These are phyloP conservation scores for Alexandromys fortis DNA, from an alignment of 2,113 vertebrate species.

Conservation along the genomic window DNA sequence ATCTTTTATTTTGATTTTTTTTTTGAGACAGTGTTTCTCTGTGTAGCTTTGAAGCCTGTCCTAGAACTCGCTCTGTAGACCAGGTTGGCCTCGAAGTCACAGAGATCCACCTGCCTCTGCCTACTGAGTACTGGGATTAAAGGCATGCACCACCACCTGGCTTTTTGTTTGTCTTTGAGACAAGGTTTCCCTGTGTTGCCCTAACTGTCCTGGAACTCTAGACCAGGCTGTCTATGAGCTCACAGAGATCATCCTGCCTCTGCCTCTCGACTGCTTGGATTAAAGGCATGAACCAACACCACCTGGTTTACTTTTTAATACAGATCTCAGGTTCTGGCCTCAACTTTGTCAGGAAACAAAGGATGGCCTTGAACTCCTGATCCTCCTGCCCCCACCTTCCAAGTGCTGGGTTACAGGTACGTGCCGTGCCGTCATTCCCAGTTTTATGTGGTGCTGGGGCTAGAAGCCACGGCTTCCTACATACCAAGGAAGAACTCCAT, in stretches of 20 bases:
- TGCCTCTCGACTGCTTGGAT: not conserved
- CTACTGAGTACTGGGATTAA: too few relatives aligned
- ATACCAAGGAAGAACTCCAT: not conserved
- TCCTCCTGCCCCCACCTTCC: not conserved
- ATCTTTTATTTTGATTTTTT: not conserved
- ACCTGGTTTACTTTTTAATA: not conserved
- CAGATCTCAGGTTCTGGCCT: not conserved
- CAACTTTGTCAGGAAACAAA: not conserved
- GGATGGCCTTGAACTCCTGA: not conserved
- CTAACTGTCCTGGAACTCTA: not conserved
- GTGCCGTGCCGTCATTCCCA: too few relatives aligned
- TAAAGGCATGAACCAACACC: not conserved
- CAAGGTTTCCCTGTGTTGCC: not conserved
- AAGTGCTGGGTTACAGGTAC: not conserved
- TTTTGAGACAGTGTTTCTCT: not conserved
- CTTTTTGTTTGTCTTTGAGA: too few relatives aligned
- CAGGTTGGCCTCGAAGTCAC: too few relatives aligned
- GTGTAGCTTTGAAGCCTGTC: too few relatives aligned
- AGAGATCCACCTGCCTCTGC: too few relatives aligned
- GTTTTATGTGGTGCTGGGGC: not conserved
- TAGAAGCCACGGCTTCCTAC: not conserved
- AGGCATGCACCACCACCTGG: too few relatives aligned
- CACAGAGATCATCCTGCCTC: not conserved
- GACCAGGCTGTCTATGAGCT: not conserved
- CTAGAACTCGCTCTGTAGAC: too few relatives aligned